Evolutionary conservation across 1,140 invertebrate genomes (phyloP), one percentile per base, ranked within the genome.

Genomic region (Atopsyche davidsoni): DNA sequence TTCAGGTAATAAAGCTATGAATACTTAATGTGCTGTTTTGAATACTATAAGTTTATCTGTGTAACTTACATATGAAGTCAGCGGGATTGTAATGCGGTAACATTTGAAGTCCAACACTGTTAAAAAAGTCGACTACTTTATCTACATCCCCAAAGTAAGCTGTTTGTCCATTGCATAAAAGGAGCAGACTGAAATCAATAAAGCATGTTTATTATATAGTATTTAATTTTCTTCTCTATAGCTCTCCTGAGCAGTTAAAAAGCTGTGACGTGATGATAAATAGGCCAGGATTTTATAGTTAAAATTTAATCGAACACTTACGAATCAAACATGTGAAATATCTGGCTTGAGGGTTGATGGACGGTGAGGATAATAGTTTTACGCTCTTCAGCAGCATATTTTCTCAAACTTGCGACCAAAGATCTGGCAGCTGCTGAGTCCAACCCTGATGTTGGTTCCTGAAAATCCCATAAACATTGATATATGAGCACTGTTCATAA

Each of bases 391-490:
- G 82, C 78, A 0, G 86, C 86, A 58, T 86, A 89, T 22, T 79
- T 75, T 66, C 88, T 87, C 40, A 91, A 66, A 39, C 79, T 82
- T 44, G 76, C 71, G 75, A 91, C 89, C 39, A 92, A 61, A 55
- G 78, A 82, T 53, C 82, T 79, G 9, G 89, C 87, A 42, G 87
- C 86, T 64, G 87, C 85, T 7, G 87, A 92, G 66, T 92, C 89
- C 50, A 92, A 68, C 2, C 87, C 87, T 23, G 88, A 89, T 1
- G 88, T 92, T 17, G 89, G 88, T 67, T 92, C 89, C 89, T 92
- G 59, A 18, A 64, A 49, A 55, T 60, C 19, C 43, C 23, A 23
- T 47, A 25, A 21, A 13, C 13, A 3, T 24, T 18, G 10, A 7
- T 21, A 25, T 21, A 6, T 4, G 25, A 31, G 25, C 25, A n/a